phyloP scores from a whole-genome alignment of 2,113 vertebrate genomes.

The Pithys albifrons region DNA sequence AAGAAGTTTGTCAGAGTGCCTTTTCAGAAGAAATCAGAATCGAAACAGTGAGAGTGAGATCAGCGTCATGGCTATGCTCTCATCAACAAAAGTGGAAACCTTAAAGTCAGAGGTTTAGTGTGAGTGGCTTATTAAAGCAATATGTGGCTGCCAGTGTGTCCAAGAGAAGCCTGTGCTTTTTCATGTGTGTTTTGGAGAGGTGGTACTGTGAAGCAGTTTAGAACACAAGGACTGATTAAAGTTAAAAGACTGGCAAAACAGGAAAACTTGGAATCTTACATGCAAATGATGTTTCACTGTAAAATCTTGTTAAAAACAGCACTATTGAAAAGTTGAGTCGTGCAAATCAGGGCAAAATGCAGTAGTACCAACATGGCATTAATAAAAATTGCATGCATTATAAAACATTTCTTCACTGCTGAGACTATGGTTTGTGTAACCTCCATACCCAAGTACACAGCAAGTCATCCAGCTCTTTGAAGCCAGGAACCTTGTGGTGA shows the following conservation, averaged over 20 bases:
- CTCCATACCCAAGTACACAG: rapidly evolving
- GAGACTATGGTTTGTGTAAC: not conserved
- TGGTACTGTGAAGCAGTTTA: not conserved
- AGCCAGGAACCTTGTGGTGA: not conserved
- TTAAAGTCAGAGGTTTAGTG: not conserved
- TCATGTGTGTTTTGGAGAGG: not conserved
- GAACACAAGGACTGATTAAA: not conserved
- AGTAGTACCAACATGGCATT: not conserved
- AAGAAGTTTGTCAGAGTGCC: not conserved
- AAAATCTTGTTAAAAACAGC: not conserved
- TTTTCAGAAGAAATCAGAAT: not conserved
- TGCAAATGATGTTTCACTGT: not conserved
- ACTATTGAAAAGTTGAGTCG: not conserved
- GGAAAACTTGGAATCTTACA: not conserved
- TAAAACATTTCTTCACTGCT: not conserved
- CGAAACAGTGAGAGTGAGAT: not conserved
- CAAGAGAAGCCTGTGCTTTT: not conserved
- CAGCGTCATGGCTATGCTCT: not conserved
- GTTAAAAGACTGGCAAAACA: not conserved
- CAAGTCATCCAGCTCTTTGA: not conserved
- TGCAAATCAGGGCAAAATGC: not conserved
- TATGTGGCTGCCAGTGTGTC: not conserved
- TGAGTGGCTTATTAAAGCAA: not conserved
- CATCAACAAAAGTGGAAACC: not conserved
- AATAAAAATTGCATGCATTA: not conserved